phyloP scores from a whole-genome alignment of 2,888 invertebrate genomes.

The Erebia ligea region DNA sequence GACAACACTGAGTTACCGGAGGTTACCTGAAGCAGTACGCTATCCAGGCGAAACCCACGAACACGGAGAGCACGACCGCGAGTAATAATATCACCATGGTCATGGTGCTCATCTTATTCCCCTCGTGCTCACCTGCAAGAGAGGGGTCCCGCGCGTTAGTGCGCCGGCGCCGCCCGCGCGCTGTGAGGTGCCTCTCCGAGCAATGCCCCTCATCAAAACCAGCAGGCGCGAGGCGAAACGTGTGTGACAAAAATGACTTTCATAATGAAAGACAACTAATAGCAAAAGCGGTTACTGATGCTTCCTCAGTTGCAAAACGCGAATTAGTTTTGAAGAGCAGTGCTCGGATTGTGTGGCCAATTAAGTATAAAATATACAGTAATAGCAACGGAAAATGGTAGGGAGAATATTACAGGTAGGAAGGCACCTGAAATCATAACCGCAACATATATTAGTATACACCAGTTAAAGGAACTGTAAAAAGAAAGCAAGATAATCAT shows the following conservation, averaged over 20 bases:
- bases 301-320: slow-evolving; percentile 5
- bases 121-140: slow-evolving; percentile 88
- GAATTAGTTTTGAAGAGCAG: slow-evolving; percentile 63
- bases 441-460: slow-evolving; percentile 51
- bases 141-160: slow-evolving; percentile 80
- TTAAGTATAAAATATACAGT: slow-evolving; percentile 43
- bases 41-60: slow-evolving; percentile 97
- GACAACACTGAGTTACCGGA: slow-evolving; percentile 79
- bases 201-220: slow-evolving; percentile 44
- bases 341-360: slow-evolving; percentile 74
- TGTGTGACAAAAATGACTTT: background rate
- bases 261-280: background rate
- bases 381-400: slow-evolving; percentile 54
- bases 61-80: slow-evolving; percentile 95
- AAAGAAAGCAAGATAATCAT: slow-evolving; percentile 36
- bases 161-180: slow-evolving; percentile 77
- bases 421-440: slow-evolving; percentile 73
- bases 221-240: background rate
- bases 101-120: slow-evolving; percentile 94
- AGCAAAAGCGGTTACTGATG: slow-evolving; percentile 6
- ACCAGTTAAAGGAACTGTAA: slow-evolving; percentile 39
- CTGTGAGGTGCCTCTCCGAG: slow-evolving; percentile 37
- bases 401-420: slow-evolving; percentile 61
- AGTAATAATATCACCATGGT: slow-evolving; percentile 96
- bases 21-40: slow-evolving; percentile 97